Base-by-base conservation (phyloP, 2,113 vertebrate genomes). In the Poecilia latipinna region DNA sequence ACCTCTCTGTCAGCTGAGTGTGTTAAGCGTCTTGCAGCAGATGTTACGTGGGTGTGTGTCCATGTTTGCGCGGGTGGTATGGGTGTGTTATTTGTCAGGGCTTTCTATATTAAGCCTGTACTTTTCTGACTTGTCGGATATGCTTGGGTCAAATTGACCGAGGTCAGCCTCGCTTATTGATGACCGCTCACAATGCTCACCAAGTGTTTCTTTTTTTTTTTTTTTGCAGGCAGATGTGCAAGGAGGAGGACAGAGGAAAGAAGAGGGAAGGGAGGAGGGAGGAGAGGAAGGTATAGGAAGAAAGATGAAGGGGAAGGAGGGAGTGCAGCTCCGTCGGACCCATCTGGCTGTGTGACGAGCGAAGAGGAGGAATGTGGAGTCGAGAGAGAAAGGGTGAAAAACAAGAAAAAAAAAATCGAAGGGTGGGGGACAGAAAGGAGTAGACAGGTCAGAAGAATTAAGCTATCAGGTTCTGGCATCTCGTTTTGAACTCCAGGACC, bases 81-180 rank as follows among this genome's bases (percentile, higher is more conserved):
- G 70, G 37, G 75, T 28, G n/a, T 29, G 64, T n/a, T 61, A 83
- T 68, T 67, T 51, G 54, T 84, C 77, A 68, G 64, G 42, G 33
- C 65, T 28, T 68, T 84, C 83, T 84, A 86, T 71, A 63, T 82
- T 70, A 79, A 62, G 78, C 75, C 39, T 77, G 84, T 88, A 82
- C 61, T 78, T 84, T 79, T 80, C 48, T 42, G 67, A 86, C 79
- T 82, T 33, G 68, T 78, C 61, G 80, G 86, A 85, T 86, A 81
- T 74, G 77, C 76, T 69, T 65, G 74, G 90, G 93, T 93, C 90
- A 90, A 75, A 77, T 68, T 81, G 90, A 93, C 93, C 90, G 28
- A 77, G 91, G 88, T 88, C 83, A 75, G 61, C 64, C 70, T 81
- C 84, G 86, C 80, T 70, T 31, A 78, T 82, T 85, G 83, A 77